Evolutionary conservation across 2,113 vertebrate genomes (phyloP), one percentile per base, ranked within the genome.

Genomic region (Tapirus terrestris): DNA sequence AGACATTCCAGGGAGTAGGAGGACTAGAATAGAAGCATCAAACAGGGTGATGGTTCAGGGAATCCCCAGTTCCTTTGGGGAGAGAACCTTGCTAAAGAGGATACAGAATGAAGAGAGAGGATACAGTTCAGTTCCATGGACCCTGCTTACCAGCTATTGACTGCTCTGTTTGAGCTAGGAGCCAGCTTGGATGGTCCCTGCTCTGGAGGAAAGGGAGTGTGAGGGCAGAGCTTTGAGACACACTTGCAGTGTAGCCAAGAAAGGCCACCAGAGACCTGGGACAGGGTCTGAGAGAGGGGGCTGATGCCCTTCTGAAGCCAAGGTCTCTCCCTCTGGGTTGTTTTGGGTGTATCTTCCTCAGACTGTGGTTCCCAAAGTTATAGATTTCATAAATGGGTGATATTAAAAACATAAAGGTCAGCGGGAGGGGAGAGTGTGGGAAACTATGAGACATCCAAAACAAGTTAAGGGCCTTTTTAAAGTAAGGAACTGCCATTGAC

Each of bases 121-220:
- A 0, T 29, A 4, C 18, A 11, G 29, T 9, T 39, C 31, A 5
- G 8, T 21, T 29, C 8, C 4, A 0, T 14, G 45, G 3, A 16
- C 20, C 21, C 60, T 45, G 1, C 45, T 45, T 0, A 13, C 48
- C 3, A 8, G 3, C 36, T 8, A 3, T 5, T 4, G 3, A 18
- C 45, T 31, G 0, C 84, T 17, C 23, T 31, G 2, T 31, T 43
- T 33, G 31, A 20, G 36, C 82, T n/a, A 56, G 31, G 20, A 14
- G 6, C 14, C 17, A 1, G 13, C 53, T 9, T 2, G 39, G 1
- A 6, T 51, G 6, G 89, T 33, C 20, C 6, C 21, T 25, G 11
- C 7, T 18, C 43, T 6, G 48, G 51, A 67, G 39, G 25, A 33
- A 3, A 16, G 31, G 36, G 31, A 5, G 11, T 2, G 1, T 8